phyloP scores from a whole-genome alignment of 2,888 invertebrate genomes.

The Callosobruchus maculatus region DNA sequence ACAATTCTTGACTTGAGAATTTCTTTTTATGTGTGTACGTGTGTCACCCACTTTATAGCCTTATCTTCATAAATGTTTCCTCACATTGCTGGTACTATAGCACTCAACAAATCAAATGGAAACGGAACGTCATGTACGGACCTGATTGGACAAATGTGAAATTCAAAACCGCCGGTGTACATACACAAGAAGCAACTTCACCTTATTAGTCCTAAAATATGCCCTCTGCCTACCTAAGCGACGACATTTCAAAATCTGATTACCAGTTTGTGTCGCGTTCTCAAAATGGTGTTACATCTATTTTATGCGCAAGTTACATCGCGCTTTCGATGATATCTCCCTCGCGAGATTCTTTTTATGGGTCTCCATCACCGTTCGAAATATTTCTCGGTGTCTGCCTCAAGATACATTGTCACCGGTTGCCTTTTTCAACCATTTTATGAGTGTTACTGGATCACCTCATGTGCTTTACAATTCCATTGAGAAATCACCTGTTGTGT shows the following conservation, averaged over 20 bases:
- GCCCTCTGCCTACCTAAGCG: constrained; percentile 11
- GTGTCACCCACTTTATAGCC: too few species aligned
- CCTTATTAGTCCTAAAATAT: constrained; percentile 17
- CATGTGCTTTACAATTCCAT: neutral
- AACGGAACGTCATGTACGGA: constrained; percentile 7
- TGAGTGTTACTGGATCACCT: constrained; percentile 6
- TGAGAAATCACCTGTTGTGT: neutral
- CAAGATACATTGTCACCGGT: constrained; percentile 6
- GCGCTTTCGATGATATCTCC: constrained; percentile 18
- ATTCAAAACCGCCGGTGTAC: constrained; percentile 8
- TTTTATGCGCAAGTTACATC: constrained; percentile 22
- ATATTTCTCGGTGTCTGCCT: constrained; percentile 10
- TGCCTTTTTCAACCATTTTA: constrained; percentile 1
- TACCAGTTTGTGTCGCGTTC: constrained; percentile 9
- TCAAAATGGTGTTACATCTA: constrained; percentile 25
- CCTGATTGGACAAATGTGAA: constrained; percentile 19
- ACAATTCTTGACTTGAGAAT: too few species aligned
- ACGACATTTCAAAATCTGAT: constrained; percentile 20
- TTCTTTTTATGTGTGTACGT: too few species aligned
- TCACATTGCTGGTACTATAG: neutral
- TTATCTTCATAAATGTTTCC: neutral
- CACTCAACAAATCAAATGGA: constrained; percentile 7
- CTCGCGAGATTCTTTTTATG: constrained; percentile 13
- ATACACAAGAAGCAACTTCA: constrained; percentile 11
- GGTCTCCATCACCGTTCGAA: constrained; percentile 7